These are phyloP conservation scores for Aleiodes sp. DNA, from an alignment of 1,140 invertebrate genomes.

Conservation along the genomic window DNA sequence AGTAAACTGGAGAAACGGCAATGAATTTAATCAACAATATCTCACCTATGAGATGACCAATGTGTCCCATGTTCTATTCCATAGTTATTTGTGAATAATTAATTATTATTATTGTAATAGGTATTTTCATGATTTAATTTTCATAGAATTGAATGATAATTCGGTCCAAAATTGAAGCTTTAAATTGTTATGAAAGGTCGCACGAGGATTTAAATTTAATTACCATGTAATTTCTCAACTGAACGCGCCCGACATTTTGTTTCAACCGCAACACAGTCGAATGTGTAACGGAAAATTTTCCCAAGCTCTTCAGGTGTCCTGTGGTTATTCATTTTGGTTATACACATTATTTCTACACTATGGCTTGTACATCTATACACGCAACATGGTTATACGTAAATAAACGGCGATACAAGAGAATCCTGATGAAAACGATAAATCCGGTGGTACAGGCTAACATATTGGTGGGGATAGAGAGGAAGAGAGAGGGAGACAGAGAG, in stretches of 20 bases:
- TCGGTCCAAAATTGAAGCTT: not conserved
- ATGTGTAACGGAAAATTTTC: not conserved
- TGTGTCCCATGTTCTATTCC: not conserved
- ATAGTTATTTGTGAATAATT: too few relatives aligned
- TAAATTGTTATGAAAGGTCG: not conserved
- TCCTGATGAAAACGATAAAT: constrained; percentile 7
- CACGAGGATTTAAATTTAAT: too few relatives aligned
- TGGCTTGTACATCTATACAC: not conserved
- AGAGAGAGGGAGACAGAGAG: too few relatives aligned
- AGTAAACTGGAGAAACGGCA: not conserved
- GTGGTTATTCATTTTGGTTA: not conserved
- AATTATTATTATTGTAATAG: too few relatives aligned
- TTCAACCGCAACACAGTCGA: not conserved
- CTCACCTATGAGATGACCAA: too few relatives aligned
- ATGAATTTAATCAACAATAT: constrained; percentile 25
- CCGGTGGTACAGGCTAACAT: not conserved
- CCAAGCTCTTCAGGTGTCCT: not conserved
- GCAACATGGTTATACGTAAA: not conserved
- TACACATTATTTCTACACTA: not conserved
- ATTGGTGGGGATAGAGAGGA: not conserved
- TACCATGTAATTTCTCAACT: not conserved
- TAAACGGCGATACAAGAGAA: not conserved
- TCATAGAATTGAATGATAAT: too few relatives aligned
- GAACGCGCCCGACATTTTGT: not conserved
- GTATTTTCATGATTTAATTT: too few relatives aligned